Evolutionary conservation across 1,140 invertebrate genomes (phyloP), one percentile per base, ranked within the genome.

Genomic region (Ganaspis sp.): DNA sequence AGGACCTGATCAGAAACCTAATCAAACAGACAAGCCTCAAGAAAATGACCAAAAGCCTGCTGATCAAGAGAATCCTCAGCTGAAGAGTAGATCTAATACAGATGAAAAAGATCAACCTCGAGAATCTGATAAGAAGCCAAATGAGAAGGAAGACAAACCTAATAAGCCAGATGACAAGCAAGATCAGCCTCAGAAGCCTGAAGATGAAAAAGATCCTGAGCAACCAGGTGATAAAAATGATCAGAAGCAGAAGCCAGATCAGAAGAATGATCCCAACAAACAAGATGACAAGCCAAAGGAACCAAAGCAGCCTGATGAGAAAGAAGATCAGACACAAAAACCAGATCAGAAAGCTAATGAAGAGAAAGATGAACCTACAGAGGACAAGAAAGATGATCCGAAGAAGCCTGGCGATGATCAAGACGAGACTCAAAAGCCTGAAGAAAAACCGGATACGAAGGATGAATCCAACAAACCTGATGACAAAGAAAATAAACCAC

Each of bases 381-480:
- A 40, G 9, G 29, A 69, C 0, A 21, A 69, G 9, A 11, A 69
- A 17, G 3, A 26, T 19, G 6, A 17, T 9, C 19, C 26, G 9
- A 6, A 12, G 29, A 70, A 70, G 9, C n/a, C 34, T 12, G 29
- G 19, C 12, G n/a, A n/a, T n/a, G n/a, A n/a, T n/a, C n/a, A n/a
- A n/a, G n/a, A n/a, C n/a, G n/a, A n/a, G n/a, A n/a, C n/a, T n/a
- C n/a, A n/a, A n/a, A n/a, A n/a, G n/a, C n/a, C n/a, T n/a, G 17
- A 69, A 23, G 11, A 75, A 42, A 6, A 73, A 54, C 64, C 69
- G 49, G 34, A 37, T 17, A n/a, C n/a, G n/a, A n/a, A 69, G 9
- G 29, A 37, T 26, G 53, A 34, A 34, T 6, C 29, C 2, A 6
- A 34, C 29, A 17, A 69, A 15, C 64, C 64, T 19, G 29, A 69